Base-by-base conservation (phyloP, 1,140 invertebrate species). In the Lasioglossum albipes region DNA sequence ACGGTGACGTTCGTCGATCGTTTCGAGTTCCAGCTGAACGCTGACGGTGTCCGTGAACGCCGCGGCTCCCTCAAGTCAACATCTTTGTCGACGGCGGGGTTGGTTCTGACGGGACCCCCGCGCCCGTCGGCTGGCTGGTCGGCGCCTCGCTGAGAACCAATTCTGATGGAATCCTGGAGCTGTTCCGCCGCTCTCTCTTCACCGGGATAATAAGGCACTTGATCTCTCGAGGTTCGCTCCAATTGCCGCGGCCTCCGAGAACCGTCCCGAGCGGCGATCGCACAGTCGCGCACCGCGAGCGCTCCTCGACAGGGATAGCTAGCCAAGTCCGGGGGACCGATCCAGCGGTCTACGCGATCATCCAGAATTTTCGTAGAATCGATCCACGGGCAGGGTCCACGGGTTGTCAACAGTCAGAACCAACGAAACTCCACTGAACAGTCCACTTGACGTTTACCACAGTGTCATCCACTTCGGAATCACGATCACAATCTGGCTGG, bases 121-220 rank as follows among this genome's bases (percentile, higher is more conserved):
- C 36, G 71, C 13, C 79, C 86, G 81, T 86, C 85, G 79, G 66
- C 41, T 36, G 57, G 36, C 61, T 72, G 66, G 22, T 65, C 66
- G 75, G 68, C 42, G 42, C 12, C 45, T 64, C 42, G 13, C 66
- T 36, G 61, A 64, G 61, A 75, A 79, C 22, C 61, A 75, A 79
- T 85, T 18, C 42, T 78, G 12, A n/a, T 13, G 41, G 18, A 16
- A 41, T 61, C 27, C 12, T 12, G 18, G 7, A 2, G 18, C 27
- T 16, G 36, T 18, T 68, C 31, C 64, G 74, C 16, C 49, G 20
- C 31, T 10, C 31, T 62, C 9, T 7, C 13, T 20, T 18, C 7
- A 1, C 18, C 5, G 16, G 7, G 27, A 5, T 22, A 62, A 52
- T 31, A 6, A 22, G 52, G 7, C 31, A 31, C 27, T 36, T 61